Base-by-base conservation (phyloP, 2,113 vertebrate species). In the Theristicus caerulescens region DNA sequence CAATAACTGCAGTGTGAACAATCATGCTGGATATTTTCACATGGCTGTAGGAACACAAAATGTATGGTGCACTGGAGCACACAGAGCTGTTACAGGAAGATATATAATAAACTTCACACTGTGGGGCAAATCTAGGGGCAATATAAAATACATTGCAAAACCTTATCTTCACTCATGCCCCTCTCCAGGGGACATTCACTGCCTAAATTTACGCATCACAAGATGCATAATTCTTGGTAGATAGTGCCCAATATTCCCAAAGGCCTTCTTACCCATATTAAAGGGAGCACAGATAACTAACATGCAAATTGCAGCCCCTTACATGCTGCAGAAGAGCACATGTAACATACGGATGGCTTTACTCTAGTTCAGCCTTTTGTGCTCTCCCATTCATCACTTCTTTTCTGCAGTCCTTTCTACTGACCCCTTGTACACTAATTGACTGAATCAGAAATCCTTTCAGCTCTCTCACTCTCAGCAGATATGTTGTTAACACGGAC, bases 41-140 rank as follows among this genome's bases (percentile, higher is more conserved):
- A 51, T 52, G 36, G 34, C 52, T 67, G 17, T 38, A 72, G 67
- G 36, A 52, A 57, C 31, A 70, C 22, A 89, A 70, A 84, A 89
- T 0, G 0, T 52, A 4, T 21, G n/a, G 21, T 29, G 16, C 2
- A 3, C 29, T 47, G 29, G 34, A 90, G 62, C 26, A 62, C n/a
- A 47, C 13, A 55, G 24, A 64, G 44, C 51, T 65, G 40, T 14
- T 32, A 1, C 24, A 61, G 36, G 38, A 94, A 69, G 25, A 49
- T 10, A n/a, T 16, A 5, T 1, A 7, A 5, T 54, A 64, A 64
- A 32, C 22, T 70, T 70, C 58, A 81, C 20, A 7, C 18, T n/a
- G 6, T 5, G 20, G 22, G 46, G 32, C 55, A 88, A 81, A 90
- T 0, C 2, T 24, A 94, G 21, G 17, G 34, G 16, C n/a, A 67